Evolutionary conservation across 2,797 vertebrate genomes (phyloP).

Genomic region (Paramormyrops hopkinsi): DNA sequence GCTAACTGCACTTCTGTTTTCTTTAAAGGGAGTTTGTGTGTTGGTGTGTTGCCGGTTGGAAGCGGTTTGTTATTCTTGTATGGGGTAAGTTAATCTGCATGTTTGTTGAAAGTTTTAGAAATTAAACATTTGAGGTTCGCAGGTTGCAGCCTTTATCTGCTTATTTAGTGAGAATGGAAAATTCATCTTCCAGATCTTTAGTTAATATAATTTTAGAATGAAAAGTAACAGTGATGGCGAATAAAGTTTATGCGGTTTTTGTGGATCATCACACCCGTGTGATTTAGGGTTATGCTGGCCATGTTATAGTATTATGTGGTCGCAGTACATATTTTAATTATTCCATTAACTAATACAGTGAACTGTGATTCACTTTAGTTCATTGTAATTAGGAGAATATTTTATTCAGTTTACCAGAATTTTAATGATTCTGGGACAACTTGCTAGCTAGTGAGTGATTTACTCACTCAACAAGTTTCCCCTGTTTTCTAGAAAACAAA

Average conservation of each 20-base stretch:
- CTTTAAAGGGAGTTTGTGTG: not conserved
- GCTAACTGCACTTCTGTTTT: not conserved
- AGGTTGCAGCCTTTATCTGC: not conserved
- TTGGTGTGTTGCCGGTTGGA: not conserved
- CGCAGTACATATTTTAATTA: not conserved
- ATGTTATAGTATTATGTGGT: not conserved
- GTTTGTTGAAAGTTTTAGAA: not conserved
- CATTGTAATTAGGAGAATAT: not conserved
- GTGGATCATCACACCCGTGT: not conserved
- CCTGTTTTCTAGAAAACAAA: not conserved
- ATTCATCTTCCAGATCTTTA: not conserved
- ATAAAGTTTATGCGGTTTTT: not conserved
- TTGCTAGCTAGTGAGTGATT: not conserved
- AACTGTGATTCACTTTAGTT: not conserved
- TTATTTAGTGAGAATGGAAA: not conserved
- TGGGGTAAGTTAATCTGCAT: not conserved
- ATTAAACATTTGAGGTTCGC: not conserved
- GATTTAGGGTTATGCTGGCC: not conserved
- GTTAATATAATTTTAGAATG: not conserved
- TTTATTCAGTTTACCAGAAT: not conserved
- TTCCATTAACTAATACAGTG: not conserved
- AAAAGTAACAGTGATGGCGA: not conserved
- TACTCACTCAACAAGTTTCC: not conserved
- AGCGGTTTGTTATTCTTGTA: not conserved
- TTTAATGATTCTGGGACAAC: not conserved